Conservation (phyloP, 2,113 vertebrate genomes). For the Ctenomys sociabilis region DNA sequence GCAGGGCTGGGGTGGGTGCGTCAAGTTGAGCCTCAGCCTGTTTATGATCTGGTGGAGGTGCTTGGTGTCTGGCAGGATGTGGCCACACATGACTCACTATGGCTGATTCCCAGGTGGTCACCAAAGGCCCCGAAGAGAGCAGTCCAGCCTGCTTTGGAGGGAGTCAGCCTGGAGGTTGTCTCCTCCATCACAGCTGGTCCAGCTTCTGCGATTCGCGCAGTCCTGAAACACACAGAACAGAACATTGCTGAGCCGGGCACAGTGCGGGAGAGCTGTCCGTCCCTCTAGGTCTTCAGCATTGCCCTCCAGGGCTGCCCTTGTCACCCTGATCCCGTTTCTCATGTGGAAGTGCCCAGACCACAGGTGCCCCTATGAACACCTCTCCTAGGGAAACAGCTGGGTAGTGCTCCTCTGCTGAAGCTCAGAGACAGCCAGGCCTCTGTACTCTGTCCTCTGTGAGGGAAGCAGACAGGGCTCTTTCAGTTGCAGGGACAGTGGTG, state of each 20-base stretch:
- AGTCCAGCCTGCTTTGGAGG: conserved; percentile 76
- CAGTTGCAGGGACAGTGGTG: not conserved
- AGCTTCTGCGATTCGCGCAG: conserved; percentile 61
- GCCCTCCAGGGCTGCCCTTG: fast-evolving
- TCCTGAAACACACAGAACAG: conserved; percentile 45
- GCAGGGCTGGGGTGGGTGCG: not conserved
- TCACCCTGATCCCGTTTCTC: fast-evolving
- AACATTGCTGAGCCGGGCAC: conserved; percentile 67
- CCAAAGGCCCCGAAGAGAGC: conserved; percentile 70
- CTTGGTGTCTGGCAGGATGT: conserved; percentile 73
- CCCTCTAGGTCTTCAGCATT: fast-evolving
- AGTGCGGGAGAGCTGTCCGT: fast-evolving
- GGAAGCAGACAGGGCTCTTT: not conserved
- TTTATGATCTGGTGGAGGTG: conserved; percentile 44
- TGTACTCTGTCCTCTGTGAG: not conserved
- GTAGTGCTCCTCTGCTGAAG: not conserved
- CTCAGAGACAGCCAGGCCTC: not conserved
- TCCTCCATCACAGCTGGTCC: conserved; percentile 58
- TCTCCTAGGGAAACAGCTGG: not conserved
- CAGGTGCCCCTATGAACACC: fast-evolving
- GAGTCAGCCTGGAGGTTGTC: conserved; percentile 78
- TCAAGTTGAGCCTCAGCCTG: not conserved
- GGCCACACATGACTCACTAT: conserved; percentile 76
- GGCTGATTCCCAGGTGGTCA: conserved; percentile 82
- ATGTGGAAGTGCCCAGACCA: not conserved